A percentile compares a stretch with the other conserved stretches of the same genome.
Evolutionary conservation across 1,140 invertebrate species (phyloP).

Genomic region (Heliothis virescens): DNA sequence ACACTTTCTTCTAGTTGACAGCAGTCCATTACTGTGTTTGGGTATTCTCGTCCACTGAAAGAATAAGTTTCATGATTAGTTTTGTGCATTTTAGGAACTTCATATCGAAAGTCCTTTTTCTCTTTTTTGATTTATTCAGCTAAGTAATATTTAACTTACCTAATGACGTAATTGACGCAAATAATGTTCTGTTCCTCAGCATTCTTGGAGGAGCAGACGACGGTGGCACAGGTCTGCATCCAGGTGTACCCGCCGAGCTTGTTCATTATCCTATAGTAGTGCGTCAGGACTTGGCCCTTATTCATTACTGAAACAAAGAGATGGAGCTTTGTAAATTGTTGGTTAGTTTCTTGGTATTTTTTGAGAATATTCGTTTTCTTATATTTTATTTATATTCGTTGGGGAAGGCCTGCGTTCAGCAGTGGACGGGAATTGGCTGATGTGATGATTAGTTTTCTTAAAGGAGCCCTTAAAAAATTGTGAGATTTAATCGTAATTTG

Average conservation of each 20-base stretch:
- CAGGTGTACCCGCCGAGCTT: conserved; percentile 98
- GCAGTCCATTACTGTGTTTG: conserved; percentile 96
- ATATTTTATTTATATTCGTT: too few species aligned
- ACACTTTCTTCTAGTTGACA: conserved; percentile 95
- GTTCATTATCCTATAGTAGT: conserved; percentile 98
- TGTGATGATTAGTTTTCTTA: too few species aligned
- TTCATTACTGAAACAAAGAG: conserved; percentile 93
- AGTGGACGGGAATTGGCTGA: too few species aligned
- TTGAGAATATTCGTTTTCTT: too few species aligned
- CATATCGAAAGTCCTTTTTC: neutral
- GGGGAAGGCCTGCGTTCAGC: too few species aligned
- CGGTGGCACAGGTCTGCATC: conserved; percentile 98
- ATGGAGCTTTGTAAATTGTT: too few species aligned
- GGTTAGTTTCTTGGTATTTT: neutral
- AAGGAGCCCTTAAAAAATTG: too few species aligned
- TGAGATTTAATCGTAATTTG: too few species aligned
- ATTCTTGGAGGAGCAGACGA: conserved; percentile 98
- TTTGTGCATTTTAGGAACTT: neutral
- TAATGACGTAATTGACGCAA: conserved; percentile 98
- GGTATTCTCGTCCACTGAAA: conserved; percentile 95
- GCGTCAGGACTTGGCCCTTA: conserved; percentile 98
- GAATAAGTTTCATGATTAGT: conserved; percentile 4
- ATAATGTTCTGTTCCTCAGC: conserved; percentile 98
- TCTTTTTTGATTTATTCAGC: neutral
- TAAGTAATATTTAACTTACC: conserved; percentile 85